Conservation (phyloP, 92 coral and sea anemone genomes). For the Bergia puertoricense region DNA sequence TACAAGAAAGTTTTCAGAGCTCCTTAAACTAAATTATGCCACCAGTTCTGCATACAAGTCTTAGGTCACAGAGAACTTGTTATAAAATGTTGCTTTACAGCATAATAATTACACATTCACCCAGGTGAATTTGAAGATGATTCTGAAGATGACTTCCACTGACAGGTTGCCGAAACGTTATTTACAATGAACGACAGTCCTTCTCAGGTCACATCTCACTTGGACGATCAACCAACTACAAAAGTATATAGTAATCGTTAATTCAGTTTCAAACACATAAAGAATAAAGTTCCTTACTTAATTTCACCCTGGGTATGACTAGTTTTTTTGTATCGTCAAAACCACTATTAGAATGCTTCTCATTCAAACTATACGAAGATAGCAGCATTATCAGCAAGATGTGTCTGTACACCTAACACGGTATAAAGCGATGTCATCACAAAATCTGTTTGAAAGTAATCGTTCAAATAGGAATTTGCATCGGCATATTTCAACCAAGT, state of each 20-base stretch:
- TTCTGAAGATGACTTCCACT: no score
- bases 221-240: background rate
- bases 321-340: no score
- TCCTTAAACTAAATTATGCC: background rate
- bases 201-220: no score
- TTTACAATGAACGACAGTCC: no score
- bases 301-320: no score
- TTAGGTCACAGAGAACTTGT: background rate
- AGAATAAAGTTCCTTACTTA: background rate
- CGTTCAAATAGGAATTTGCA: background rate
- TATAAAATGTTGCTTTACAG: background rate
- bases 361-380: no score
- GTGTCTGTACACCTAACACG: background rate
- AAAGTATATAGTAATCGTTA: background rate
- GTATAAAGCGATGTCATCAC: background rate
- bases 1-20: no score
- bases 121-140: no score
- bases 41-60: background rate
- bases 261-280: background rate
- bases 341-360: background rate
- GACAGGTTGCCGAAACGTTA: no score
- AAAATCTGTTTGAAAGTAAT: background rate
- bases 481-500: constrained; percentile 8
- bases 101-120: no score
- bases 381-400: background rate